phyloP scores from a whole-genome alignment of 2,888 invertebrate species.

The Poecilus cupreus region DNA sequence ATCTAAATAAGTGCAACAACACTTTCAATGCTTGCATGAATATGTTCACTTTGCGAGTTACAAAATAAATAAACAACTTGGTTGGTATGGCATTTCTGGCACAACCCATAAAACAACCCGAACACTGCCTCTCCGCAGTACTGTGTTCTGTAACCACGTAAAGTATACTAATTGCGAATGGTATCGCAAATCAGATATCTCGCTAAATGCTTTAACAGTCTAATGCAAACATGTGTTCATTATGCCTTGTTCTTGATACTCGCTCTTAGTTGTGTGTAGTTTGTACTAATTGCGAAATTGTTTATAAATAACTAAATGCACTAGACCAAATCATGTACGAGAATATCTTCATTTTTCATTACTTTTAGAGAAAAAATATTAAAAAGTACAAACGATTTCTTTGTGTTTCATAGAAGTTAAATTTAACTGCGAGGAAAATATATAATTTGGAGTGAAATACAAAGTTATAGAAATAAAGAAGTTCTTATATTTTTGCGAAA shows the following conservation, averaged over 20 bases:
- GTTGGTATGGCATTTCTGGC: conserved; percentile 14
- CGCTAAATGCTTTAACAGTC: conserved; percentile 36
- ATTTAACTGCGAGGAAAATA: no score
- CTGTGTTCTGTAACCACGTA: conserved; percentile 3
- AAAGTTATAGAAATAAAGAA: no score
- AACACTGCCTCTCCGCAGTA: background rate
- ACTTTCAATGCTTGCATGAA: background rate
- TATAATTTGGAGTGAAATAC: no score
- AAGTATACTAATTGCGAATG: conserved; percentile 47
- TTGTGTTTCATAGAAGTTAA: background rate
- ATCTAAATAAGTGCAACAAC: background rate
- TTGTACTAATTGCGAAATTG: background rate
- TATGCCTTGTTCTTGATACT: background rate
- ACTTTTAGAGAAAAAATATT: no score
- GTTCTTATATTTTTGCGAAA: no score
- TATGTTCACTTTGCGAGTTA: conserved; percentile 14
- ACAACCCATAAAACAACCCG: background rate
- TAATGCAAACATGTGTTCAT: conserved; percentile 21
- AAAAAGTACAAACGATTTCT: background rate
- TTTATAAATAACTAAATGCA: background rate
- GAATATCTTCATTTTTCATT: background rate
- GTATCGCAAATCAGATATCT: conserved; percentile 40
- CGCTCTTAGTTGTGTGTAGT: background rate
- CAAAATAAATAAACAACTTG: conserved; percentile 9
- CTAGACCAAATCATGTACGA: background rate